These are phyloP conservation scores for Microplitis manilae DNA, from an alignment of 2,888 invertebrate genomes.

Conservation along the genomic window DNA sequence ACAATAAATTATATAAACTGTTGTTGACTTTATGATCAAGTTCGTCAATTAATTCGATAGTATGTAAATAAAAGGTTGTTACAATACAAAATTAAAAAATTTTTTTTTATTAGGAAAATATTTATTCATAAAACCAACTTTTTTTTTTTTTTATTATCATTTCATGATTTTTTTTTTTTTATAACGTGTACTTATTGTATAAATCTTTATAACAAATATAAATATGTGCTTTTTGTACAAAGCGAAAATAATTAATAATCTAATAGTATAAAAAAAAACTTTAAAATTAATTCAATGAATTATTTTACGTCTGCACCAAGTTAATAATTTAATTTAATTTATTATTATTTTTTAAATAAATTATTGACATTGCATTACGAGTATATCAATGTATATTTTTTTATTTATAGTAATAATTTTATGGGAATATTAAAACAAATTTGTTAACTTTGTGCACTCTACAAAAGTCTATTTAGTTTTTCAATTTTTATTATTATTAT, in stretches of 20 bases:
- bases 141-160: background rate
- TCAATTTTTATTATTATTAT: conserved; percentile 1
- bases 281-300: conserved; percentile 1
- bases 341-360: conserved; percentile 16
- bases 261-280: conserved; percentile 49
- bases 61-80: background rate
- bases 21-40: background rate
- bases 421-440: conserved; percentile 8
- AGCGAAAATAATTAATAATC: conserved; percentile 57
- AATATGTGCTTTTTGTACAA: conserved; percentile 67
- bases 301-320: conserved; percentile 17
- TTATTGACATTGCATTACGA: background rate
- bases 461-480: conserved; percentile 21
- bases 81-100: conserved; percentile 10
- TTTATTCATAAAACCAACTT: conserved; percentile 13
- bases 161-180: background rate
- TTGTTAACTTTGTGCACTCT: conserved; percentile 32
- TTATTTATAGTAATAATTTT: conserved; percentile 42
- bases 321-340: background rate
- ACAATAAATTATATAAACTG: background rate
- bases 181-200: background rate
- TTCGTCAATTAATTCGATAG: conserved; percentile 6
- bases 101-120: background rate
- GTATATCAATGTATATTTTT: conserved; percentile 39
- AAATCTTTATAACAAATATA: conserved; percentile 56